Percentiles rank a stretch among this genome's conserved stretches.
phyloP scores from a whole-genome alignment of 2,888 invertebrate species.

The Tubulanus polymorphus region DNA sequence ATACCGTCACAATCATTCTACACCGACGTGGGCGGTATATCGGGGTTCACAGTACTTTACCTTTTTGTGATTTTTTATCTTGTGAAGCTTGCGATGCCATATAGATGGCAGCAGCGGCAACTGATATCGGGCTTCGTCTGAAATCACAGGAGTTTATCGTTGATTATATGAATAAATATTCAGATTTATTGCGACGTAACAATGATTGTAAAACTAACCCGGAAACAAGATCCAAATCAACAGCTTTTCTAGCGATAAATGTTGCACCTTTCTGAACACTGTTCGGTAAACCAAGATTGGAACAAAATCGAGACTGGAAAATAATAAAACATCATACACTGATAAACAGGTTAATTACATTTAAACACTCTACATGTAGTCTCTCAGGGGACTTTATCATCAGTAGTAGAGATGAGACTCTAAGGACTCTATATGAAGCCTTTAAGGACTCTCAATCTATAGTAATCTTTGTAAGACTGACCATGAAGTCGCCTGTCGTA shows the following conservation, averaged over 20 bases:
- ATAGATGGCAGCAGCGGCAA: conserved; percentile 98
- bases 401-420: no score
- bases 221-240: conserved; percentile 94
- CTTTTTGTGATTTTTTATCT: conserved; percentile 86
- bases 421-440: no score
- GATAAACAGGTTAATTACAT: no score
- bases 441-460: no score
- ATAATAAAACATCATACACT: no score
- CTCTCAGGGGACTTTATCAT: no score
- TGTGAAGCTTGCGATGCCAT: conserved; percentile 98
- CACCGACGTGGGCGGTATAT: no score
- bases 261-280: conserved; percentile 72
- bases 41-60: conserved; percentile 43
- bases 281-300: conserved; percentile 77
- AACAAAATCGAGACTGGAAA: conserved; percentile 73
- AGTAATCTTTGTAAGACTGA: no score
- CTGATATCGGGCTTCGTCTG: conserved; percentile 90
- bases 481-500: conserved; percentile 99
- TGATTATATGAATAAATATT: neutral
- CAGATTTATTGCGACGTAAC: neutral
- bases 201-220: conserved; percentile 58
- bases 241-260: conserved; percentile 92
- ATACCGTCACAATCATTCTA: no score
- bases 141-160: conserved; percentile 19
- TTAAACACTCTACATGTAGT: no score